Evolutionary conservation across 2,113 vertebrate genomes (phyloP).

Genomic region (Crocuta crocuta): DNA sequence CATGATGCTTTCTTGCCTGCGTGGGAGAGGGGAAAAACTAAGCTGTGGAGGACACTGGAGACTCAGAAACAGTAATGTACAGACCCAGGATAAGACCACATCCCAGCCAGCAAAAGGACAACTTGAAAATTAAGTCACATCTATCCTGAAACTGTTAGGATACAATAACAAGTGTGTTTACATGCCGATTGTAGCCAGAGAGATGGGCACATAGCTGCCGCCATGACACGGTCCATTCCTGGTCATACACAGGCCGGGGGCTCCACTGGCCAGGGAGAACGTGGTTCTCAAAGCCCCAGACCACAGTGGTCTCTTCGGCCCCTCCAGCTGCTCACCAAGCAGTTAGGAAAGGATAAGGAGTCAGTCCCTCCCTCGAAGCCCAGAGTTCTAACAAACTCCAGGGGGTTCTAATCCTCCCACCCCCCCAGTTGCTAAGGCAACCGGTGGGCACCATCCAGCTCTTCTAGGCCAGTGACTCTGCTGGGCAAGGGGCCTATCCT

Average conservation of each 20-base stretch:
- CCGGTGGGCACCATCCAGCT: conserved; percentile 18
- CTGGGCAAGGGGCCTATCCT: conserved; percentile 16
- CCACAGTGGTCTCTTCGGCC: background rate
- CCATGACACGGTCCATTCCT: background rate
- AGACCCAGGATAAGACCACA: background rate
- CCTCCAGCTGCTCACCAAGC: background rate
- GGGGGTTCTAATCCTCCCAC: background rate
- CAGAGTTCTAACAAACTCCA: background rate
- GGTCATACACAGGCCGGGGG: background rate
- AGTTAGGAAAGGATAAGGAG: background rate
- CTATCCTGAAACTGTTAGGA: background rate
- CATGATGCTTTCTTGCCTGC: background rate
- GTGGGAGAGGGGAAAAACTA: background rate
- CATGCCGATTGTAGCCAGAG: background rate
- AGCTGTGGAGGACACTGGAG: background rate
- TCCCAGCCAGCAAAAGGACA: background rate
- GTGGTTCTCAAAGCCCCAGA: background rate
- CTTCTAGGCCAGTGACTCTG: background rate
- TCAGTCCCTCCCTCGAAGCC: background rate
- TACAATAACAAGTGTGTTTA: conserved; percentile 12
- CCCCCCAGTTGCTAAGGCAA: conserved; percentile 63
- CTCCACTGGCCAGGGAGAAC: background rate
- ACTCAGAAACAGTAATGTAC: background rate
- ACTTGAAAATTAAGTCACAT: conserved; percentile 42
- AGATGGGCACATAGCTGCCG: conserved; percentile 4